Evolutionary conservation across 2,113 vertebrate species (phyloP), one percentile per base, ranked within the genome.

Genomic region (Corythornis madagascariensis): DNA sequence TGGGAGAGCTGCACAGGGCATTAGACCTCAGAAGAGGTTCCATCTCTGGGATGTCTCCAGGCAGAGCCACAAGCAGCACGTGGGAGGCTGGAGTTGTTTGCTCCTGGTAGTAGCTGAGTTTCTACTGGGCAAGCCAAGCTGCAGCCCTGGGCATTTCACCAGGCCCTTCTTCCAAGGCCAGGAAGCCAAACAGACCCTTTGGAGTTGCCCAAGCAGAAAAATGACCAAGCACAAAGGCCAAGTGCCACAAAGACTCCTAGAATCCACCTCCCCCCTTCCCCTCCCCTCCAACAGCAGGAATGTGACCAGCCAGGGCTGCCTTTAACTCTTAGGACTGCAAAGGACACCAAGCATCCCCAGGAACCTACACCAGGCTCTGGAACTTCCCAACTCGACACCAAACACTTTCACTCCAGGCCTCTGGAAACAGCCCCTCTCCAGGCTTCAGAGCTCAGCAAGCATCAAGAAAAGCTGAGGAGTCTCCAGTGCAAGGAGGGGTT

Each of bases 331-430:
- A 43, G 42, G 2, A 20, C 70, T 48, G 63, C 1, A 10, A 45
- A 8, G 18, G 2, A 56, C n/a, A 1, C 12, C 43, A 56, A 13
- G 10, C 6, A 6, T 2, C 17, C 19, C 29, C 18, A 75, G 21
- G 29, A 60, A 8, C 43, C 33, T 21, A 3, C 0, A 19, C 17
- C 17, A 13, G 63, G 52, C 57, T 22, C 20, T 1, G 10, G 9
- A 4, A 5, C 25, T 38, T 42, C 7, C 0, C 4, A n/a, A 31
- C 0, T 4, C n/a, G 11, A 21, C 22, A 10, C 2, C 26, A 11
- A 26, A 35, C 8, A 5, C 38, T 38, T 38, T 38, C 38, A 38
- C 38, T 38, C 38, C 38, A 38, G 38, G 38, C 38, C 38, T 38
- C 38, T 38, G 9, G 38, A 11, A 38, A 38, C 38, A 38, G 38